Evolutionary conservation across 2,888 invertebrate genomes (phyloP).

Genomic region (Desoria tigrina): DNA sequence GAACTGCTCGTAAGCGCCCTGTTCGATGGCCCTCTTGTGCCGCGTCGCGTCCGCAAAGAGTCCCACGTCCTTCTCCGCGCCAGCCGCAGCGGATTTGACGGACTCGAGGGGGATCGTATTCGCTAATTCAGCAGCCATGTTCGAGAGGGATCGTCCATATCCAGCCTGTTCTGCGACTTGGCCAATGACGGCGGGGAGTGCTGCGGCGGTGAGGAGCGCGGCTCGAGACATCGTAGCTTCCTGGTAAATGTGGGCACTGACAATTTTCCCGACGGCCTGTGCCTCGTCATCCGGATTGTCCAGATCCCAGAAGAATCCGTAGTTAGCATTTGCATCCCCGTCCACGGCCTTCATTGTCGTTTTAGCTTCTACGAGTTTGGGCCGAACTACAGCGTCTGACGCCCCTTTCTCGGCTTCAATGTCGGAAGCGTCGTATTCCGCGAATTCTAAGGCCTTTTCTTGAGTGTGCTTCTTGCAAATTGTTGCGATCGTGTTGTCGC

Average conservation of each 20-base stretch:
- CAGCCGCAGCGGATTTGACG: too few species aligned
- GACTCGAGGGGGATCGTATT: too few species aligned
- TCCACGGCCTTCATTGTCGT: background rate
- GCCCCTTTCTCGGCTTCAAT: conserved; percentile 6
- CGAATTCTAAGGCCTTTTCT: background rate
- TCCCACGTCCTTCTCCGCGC: background rate
- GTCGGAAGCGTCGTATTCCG: conserved; percentile 5
- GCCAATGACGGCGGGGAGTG: background rate
- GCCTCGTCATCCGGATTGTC: background rate
- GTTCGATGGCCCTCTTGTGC: too few species aligned
- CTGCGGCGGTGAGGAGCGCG: background rate
- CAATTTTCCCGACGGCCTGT: conserved; percentile 1
- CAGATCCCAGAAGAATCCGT: conserved; percentile 6
- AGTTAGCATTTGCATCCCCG: conserved; percentile 7
- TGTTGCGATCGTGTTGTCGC: background rate
- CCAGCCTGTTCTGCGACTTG: background rate
- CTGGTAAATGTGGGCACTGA: background rate
- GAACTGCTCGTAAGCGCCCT: too few species aligned
- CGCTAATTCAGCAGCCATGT: too few species aligned
- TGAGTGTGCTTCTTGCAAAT: background rate
- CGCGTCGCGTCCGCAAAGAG: background rate
- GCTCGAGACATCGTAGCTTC: background rate
- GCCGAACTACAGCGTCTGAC: background rate
- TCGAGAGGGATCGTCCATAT: too few species aligned
- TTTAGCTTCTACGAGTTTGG: background rate